Base-by-base conservation (phyloP, 2,797 vertebrate species). In the Enteromius viviparus region DNA sequence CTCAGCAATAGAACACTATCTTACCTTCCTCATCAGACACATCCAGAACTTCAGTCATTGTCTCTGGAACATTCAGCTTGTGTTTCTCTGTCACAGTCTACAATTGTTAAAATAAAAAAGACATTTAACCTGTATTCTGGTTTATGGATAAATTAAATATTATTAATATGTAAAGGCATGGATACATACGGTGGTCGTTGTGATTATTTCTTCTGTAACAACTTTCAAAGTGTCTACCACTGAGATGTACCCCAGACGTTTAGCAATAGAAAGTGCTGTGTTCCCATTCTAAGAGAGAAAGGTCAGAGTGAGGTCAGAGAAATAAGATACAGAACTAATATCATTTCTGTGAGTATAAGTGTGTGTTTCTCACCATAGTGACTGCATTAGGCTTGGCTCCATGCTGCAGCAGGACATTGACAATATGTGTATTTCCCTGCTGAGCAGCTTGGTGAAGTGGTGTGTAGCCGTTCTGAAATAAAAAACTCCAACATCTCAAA, bases 21-120 rank as follows among this genome's bases (percentile, higher is more conserved):
- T 96, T 88, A 99, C 98, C 98, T 92, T 99, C 98, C 89, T 99
- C 98, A 92, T 99, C 98, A 32, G 98, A 99, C 58, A 99, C 98
- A 88, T 99, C 98, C 47, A 99, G 95, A 74, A 99, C 95, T 90
- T 99, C 98, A 0, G 96, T 98, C 98, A 99, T 99, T 8, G 98
- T 99, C 92, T 99, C 98, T 0, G 98, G 98, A 76, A 99, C 98
- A 85, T 99, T 99, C 55, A 99, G 93, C 91, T 99, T 99, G 92
- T 99, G 98, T 93, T 99, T 99, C 90, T 99, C 98, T 40, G 97
- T 99, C 82, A 99, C 94, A 15, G 95, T 98, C 97, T 99, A 89
- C 40, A 79, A 37, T 3, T 45, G 34, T 17, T 6, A 3, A 68
- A 66, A 68, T 82, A 3, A 23, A 76, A 55, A 74, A 47, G 11